Evolutionary conservation across 2,113 vertebrate genomes (phyloP), one percentile per base, ranked within the genome.

Genomic region (Hippocampus abdominalis): DNA sequence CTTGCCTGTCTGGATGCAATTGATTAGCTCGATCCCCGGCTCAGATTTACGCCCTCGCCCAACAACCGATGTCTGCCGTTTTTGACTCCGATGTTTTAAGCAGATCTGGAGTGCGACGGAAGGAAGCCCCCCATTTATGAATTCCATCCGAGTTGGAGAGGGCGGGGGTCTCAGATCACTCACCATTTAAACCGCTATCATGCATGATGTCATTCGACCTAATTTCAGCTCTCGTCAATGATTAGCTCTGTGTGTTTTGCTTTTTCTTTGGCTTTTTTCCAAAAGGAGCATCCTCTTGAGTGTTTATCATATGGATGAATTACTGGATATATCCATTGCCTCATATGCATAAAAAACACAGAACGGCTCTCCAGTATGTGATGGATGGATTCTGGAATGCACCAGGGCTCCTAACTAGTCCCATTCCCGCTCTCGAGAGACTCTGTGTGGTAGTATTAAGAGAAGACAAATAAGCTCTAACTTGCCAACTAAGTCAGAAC

Each of bases 21-120:
- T 62, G 68, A 86, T 76, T 75, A 9, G n/a, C 68, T 77, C 73
- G 71, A 83, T 83, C 71, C 57, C 39, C 21, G 2, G 44, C 72
- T 81, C 68, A 75, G 81, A 82, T 76, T 81, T 70, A 73, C 70
- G 53, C 66, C 60, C 49, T 9, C 69, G 39, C 71, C 44, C 10
- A 54, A 64, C 3, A 3, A 40, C 56, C 0, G 6, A 21, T 27
- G 16, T 49, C 4, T 18, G 48, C 15, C 5, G 1, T 61, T 5
- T 63, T 59, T 8, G 13, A 29, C 56, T 29, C 13, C 12, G 8
- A 59, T 8, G 27, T 60, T 32, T 32, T 18, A 18, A 60, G 13
- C 29, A 20, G 57, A 18, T 29, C 56, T 27, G 15, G 12, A 29
- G 56, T 59, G 56, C 3, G 56, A 18, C 56, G 18, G 11, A 16